Evolutionary conservation across 2,888 invertebrate species (phyloP), one percentile per base, ranked within the genome.

Genomic region (Sinodicranocentrus sp.): DNA sequence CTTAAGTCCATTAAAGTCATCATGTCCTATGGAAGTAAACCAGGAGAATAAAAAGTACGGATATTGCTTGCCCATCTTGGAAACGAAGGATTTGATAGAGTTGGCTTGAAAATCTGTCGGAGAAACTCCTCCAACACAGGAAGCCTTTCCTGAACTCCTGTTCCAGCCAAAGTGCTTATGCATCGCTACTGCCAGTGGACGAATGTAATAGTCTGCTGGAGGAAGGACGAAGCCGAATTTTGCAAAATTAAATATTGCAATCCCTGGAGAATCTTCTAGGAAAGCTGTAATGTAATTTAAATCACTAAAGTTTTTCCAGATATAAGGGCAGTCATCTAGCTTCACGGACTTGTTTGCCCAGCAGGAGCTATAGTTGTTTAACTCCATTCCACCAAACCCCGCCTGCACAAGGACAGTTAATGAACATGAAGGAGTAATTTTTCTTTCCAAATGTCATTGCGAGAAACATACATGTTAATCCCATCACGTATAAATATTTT

Each of bases 121-220:
- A 1, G 68, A 68, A 13, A 59, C 15, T 2, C 88, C 87, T 19
- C 75, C 85, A 15, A 89, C 61, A 59, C 89, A 89, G 10, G 77
- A 57, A 6, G 76, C 39, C 13, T 44, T 25, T 0, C 65, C 78
- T 15, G 75, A 75, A 8, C 63, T 43, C n/a, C 78, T 52, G 1
- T 68, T 44, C 72, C 77, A 77, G 1, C 80, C 67, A 8, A 68
- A 13, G 54, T 83, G 80, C 26, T 85, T 83, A 71, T 89, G 87
- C 0, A 94, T 93, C 10, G 94, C 95, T 6, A 94, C 89, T 83
- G 95, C 92, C 88, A 95, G 94, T 0, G 96, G 94, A 71, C 95
- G 92, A 86, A 95, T 91, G 88, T 96, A 97, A 89, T 95, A 96
- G 89, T 97, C 96, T 0, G 95, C 94, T 0, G 97, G 97, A 0